These are phyloP conservation scores for Calyptomena viridis DNA, from an alignment of 2,113 vertebrate species.

Conservation along the genomic window DNA sequence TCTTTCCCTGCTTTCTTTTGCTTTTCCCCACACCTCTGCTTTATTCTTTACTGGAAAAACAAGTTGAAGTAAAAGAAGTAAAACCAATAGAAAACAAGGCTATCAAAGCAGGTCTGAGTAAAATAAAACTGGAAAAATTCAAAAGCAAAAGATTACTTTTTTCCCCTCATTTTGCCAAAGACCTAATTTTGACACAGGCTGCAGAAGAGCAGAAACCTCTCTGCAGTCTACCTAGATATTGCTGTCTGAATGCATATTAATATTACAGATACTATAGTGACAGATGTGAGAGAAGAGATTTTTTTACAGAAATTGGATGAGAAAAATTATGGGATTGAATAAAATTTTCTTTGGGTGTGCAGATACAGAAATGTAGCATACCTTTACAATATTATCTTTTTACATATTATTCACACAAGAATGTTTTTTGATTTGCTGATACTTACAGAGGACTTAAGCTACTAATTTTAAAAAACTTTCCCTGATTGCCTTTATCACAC, in stretches of 20 bases:
- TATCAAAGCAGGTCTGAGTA: not conserved
- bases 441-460: not conserved
- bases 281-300: not conserved
- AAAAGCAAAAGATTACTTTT: not conserved
- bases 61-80: not conserved
- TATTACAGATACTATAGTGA: not conserved
- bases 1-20: not conserved
- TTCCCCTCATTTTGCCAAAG: not conserved
- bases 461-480: not conserved
- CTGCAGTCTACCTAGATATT: not conserved
- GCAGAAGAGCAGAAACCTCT: not conserved
- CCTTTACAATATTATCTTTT: not conserved
- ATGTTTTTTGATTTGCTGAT: slow-evolving; percentile 7
- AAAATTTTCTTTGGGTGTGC: not conserved
- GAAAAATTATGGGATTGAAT: not conserved
- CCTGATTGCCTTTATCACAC: not conserved
- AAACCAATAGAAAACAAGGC: not conserved
- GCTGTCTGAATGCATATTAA: not conserved
- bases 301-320: not conserved
- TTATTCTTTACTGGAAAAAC: not conserved
- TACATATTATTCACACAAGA: not conserved
- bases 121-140: not conserved
- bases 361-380: not conserved
- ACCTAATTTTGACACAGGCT: not conserved
- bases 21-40: not conserved